Conservation (phyloP, 1,140 invertebrate species). For the Antheraea mylitta region DNA sequence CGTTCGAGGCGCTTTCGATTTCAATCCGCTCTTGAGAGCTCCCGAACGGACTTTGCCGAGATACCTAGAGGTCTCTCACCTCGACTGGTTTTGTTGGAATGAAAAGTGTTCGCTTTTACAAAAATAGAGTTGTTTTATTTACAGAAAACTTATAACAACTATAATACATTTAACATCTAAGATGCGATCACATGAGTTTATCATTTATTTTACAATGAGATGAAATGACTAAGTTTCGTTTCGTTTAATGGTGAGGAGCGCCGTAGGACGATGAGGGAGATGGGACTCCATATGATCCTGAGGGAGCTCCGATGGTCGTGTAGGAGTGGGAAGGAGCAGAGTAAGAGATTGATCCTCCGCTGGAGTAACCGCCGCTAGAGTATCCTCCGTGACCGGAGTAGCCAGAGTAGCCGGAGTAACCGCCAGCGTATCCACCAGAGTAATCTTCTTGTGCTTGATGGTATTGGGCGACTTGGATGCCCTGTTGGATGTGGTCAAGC, state of each 20-base stretch:
- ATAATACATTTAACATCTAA: conserved; percentile 69
- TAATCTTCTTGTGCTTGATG: conserved; percentile 77
- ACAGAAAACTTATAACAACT: conserved; percentile 74
- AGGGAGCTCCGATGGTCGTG: conserved; percentile 71
- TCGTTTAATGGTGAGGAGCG: conserved; percentile 66
- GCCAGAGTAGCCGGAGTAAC: conserved; percentile 48
- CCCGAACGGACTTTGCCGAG: background rate
- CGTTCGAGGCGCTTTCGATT: background rate
- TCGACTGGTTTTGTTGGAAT: background rate
- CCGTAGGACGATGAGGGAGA: conserved; percentile 70
- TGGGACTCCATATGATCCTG: conserved; percentile 73
- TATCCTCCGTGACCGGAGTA: conserved; percentile 37
- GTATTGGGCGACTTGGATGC: conserved; percentile 84
- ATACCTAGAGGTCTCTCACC: background rate
- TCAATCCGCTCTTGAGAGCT: background rate
- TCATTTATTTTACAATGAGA: conserved; percentile 46
- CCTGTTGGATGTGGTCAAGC: conserved; percentile 82
- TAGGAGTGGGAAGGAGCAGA: conserved; percentile 53
- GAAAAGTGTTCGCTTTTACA: conserved; percentile 27
- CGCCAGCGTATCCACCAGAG: conserved; percentile 55
- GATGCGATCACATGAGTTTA: conserved; percentile 65
- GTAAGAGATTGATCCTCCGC: conserved; percentile 46
- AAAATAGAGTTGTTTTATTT: conserved; percentile 68
- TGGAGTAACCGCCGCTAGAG: conserved; percentile 41
- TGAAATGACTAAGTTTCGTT: conserved; percentile 58